phyloP scores from a whole-genome alignment of 1,140 invertebrate species.

The Goniozus legneri region DNA sequence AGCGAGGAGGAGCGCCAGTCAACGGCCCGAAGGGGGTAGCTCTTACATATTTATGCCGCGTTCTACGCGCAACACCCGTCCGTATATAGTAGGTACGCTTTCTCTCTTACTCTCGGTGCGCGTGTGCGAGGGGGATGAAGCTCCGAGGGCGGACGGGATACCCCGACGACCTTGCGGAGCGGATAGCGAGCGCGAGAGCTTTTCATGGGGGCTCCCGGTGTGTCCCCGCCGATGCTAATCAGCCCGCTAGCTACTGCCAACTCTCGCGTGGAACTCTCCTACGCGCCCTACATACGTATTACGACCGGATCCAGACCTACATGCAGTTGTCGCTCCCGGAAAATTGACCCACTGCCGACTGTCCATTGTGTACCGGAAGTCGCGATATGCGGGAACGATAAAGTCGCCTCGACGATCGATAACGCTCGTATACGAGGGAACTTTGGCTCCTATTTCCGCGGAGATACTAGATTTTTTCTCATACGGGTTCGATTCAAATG shows the following conservation, averaged over 20 bases:
- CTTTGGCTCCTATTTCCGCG: too few species aligned
- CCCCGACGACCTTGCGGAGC: constrained; percentile 2
- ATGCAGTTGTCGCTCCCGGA: too few species aligned
- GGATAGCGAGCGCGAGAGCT: too few species aligned
- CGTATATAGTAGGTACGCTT: constrained; percentile 1
- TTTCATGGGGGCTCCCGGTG: too few species aligned
- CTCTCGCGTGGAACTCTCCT: background rate
- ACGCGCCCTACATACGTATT: background rate
- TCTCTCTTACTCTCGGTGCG: background rate
- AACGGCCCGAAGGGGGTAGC: constrained; percentile 40
- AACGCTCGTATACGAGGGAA: too few species aligned
- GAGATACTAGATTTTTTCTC: too few species aligned
- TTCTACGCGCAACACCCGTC: constrained; percentile 38
- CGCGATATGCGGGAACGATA: too few species aligned
- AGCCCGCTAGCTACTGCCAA: constrained; percentile 9
- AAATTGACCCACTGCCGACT: too few species aligned
- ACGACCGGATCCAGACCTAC: too few species aligned
- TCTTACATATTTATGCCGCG: constrained; percentile 54
- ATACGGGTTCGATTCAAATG: too few species aligned
- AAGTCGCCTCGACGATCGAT: too few species aligned
- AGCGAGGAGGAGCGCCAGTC: constrained; percentile 11
- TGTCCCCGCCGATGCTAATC: constrained; percentile 35
- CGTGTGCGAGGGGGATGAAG: background rate
- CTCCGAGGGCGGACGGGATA: background rate
- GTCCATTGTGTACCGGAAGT: too few species aligned